Percentiles rank a stretch among this genome's conserved stretches.
phyloP scores from a whole-genome alignment of 2,797 vertebrate genomes.

The Channa striata region DNA sequence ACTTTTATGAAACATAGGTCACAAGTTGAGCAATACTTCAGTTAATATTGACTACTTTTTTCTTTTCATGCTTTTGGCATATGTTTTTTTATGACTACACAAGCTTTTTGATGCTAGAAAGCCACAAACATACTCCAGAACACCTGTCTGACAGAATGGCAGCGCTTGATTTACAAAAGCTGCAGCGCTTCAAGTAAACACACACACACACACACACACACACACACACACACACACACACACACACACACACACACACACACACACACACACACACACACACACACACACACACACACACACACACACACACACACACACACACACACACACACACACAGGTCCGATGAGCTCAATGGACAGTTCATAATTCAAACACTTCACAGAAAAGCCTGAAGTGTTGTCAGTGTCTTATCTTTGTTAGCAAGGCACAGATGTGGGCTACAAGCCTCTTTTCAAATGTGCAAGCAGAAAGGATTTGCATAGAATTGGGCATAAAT shows the following conservation, averaged over 20 bases:
- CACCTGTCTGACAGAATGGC: slow-evolving; percentile 9
- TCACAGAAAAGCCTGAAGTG: not conserved
- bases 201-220: slow-evolving; percentile 15
- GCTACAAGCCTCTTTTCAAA: not conserved
- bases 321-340: too few species aligned
- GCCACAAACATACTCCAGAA: not conserved
- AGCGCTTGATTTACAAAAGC: slow-evolving; percentile 2
- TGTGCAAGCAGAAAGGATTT: slow-evolving; percentile 3
- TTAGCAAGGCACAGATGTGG: not conserved
- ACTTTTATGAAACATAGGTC: slow-evolving; percentile 7
- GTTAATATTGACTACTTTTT: not conserved
- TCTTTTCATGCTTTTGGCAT: not conserved
- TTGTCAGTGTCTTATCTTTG: not conserved
- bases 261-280: too few species aligned
- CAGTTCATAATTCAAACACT: slow-evolving; percentile 15
- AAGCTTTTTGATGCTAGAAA: not conserved
- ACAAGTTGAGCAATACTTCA: slow-evolving; percentile 3
- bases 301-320: too few species aligned
- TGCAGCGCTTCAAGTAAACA: slow-evolving; percentile 20
- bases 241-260: too few species aligned
- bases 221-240: too few species aligned
- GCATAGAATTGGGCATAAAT: slow-evolving; percentile 7
- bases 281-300: too few species aligned
- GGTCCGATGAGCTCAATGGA: not conserved
- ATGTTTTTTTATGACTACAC: too few species aligned